Evolutionary conservation across 1,140 invertebrate genomes (phyloP).

Genomic region (Drosophila bifasciata): DNA sequence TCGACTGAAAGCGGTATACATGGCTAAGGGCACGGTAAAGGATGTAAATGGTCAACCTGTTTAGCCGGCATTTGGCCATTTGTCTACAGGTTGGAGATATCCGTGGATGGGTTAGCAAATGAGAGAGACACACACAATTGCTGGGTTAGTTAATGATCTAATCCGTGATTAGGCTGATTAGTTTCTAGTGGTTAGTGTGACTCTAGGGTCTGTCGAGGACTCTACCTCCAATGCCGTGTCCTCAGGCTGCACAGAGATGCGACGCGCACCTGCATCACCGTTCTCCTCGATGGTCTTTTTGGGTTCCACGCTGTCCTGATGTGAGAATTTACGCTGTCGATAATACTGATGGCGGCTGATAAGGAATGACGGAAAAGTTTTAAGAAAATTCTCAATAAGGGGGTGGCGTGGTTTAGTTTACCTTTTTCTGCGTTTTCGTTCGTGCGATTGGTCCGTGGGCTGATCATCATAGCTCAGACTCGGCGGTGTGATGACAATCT

Average conservation of each 20-base stretch:
- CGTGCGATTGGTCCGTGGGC: conserved; percentile 81
- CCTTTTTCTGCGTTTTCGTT: conserved; percentile 84
- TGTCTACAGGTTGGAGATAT: conserved; percentile 62
- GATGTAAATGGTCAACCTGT: conserved; percentile 64
- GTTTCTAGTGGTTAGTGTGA: neutral
- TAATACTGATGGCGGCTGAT: conserved; percentile 87
- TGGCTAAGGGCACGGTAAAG: conserved; percentile 57
- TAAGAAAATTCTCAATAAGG: neutral
- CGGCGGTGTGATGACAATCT: conserved; percentile 72
- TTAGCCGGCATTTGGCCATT: conserved; percentile 76
- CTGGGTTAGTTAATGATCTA: conserved; percentile 42
- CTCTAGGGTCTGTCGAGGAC: conserved; percentile 39
- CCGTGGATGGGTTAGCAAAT: conserved; percentile 44
- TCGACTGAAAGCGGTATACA: neutral
- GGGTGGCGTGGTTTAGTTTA: neutral
- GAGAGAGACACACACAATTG: conserved; percentile 41
- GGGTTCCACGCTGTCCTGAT: conserved; percentile 87
- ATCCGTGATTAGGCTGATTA: conserved; percentile 4
- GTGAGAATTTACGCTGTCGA: conserved; percentile 89
- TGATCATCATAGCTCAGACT: conserved; percentile 80
- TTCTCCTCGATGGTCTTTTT: conserved; percentile 81
- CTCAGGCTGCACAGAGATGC: conserved; percentile 89
- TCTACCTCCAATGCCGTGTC: conserved; percentile 88
- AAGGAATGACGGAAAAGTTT: neutral
- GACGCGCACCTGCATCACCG: conserved; percentile 84